Conservation (phyloP, 2,888 invertebrate genomes). For the Stenodema calcarata region DNA sequence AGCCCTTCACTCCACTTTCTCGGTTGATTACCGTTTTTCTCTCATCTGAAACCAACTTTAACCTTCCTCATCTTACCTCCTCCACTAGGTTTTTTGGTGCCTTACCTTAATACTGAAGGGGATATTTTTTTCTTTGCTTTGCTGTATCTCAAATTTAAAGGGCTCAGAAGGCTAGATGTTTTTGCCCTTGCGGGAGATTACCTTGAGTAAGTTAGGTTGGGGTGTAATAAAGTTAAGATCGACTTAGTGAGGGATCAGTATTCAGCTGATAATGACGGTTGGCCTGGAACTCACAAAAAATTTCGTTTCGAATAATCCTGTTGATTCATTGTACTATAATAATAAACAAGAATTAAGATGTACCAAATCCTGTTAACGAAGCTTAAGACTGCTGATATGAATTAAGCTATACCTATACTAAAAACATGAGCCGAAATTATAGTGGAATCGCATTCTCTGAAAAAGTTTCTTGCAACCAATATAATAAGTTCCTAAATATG, state of each 20-base stretch:
- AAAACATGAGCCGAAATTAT: too few species aligned
- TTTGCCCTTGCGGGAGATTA: conserved; percentile 14
- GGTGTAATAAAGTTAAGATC: conserved; percentile 10
- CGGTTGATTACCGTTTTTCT: conserved; percentile 20
- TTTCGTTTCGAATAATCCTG: neutral
- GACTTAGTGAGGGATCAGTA: neutral
- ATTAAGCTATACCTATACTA: too few species aligned
- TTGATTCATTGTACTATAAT: too few species aligned
- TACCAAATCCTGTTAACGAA: too few species aligned
- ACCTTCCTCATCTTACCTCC: conserved; percentile 16
- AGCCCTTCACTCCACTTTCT: neutral
- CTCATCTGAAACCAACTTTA: conserved; percentile 7
- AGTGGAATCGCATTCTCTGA: too few species aligned
- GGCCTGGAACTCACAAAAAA: neutral
- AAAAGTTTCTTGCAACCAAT: too few species aligned
- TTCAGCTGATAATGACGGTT: neutral
- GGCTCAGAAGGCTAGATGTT: conserved; percentile 19
- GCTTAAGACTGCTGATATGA: too few species aligned
- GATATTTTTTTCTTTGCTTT: neutral
- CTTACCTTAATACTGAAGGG: neutral
- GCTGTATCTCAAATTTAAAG: conserved; percentile 1
- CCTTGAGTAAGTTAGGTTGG: conserved; percentile 6
- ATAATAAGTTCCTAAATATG: too few species aligned
- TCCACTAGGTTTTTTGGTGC: neutral
- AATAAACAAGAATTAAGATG: too few species aligned